phyloP scores from a whole-genome alignment of 2,888 invertebrate species.

The Thelaira solivaga region DNA sequence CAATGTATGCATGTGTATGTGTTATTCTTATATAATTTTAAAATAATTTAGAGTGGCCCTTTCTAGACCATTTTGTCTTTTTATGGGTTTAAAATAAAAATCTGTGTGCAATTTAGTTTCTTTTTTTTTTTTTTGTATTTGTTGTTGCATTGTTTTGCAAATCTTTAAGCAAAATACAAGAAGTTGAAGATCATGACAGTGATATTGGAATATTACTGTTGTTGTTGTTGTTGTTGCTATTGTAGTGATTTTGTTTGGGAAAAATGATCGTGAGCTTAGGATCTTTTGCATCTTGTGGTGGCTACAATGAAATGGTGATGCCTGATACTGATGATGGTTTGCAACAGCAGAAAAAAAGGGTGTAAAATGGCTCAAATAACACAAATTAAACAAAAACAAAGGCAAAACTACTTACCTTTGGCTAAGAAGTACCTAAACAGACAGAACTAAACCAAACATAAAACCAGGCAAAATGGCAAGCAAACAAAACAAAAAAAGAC shows the following conservation, averaged over 20 bases:
- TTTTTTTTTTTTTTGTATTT: background rate
- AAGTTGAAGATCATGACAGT: conserved; percentile 58
- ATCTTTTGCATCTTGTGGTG: conserved; percentile 43
- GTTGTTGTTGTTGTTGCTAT: conserved; percentile 47
- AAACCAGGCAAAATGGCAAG: too few relatives aligned
- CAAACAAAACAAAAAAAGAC: background rate
- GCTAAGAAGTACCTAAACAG: conserved; percentile 25
- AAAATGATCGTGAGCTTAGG: conserved; percentile 60
- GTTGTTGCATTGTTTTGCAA: conserved; percentile 2
- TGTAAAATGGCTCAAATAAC: conserved; percentile 60
- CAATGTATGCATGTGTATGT: too few relatives aligned
- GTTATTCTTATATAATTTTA: too few relatives aligned
- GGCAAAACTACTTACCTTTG: conserved; percentile 36
- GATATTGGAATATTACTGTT: conserved; percentile 47
- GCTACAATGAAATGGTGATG: conserved; percentile 17
- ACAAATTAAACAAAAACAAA: conserved; percentile 41
- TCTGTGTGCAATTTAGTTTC: conserved; percentile 13
- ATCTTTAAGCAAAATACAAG: conserved; percentile 23
- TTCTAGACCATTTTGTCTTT: background rate
- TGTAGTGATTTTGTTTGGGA: conserved; percentile 41
- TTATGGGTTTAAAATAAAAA: conserved; percentile 15
- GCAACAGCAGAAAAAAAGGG: conserved; percentile 45
- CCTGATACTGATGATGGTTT: conserved; percentile 41
- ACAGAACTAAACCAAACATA: conserved; percentile 11
- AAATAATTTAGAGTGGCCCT: background rate